A percentile compares a stretch with the other conserved stretches of the same genome.
Conservation (phyloP, 2,888 invertebrate species). For the Auanema freiburgensis region DNA sequence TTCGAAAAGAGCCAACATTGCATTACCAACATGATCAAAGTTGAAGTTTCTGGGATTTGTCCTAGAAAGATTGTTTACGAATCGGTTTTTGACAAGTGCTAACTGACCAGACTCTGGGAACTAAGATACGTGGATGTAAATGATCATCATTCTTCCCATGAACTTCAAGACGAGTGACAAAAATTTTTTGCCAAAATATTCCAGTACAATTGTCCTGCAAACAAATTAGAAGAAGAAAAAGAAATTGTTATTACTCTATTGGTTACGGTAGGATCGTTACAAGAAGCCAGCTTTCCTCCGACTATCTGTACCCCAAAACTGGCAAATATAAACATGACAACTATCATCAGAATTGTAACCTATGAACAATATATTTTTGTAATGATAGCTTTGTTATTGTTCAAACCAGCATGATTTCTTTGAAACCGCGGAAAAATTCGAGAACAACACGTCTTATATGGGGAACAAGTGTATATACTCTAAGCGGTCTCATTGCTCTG, state of each 20-base stretch:
- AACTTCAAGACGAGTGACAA: slow-evolving; percentile 96
- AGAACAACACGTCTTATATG: slow-evolving; percentile 99
- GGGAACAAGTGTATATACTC: slow-evolving; percentile 95
- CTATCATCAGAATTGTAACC: slow-evolving; percentile 91
- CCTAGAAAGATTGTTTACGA: slow-evolving; percentile 71
- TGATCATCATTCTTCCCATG: slow-evolving; percentile 76
- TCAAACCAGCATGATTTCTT: slow-evolving; percentile 88
- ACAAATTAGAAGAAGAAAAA: neutral
- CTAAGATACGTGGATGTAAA: slow-evolving; percentile 79
- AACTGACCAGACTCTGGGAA: slow-evolving; percentile 58
- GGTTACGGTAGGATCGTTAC: slow-evolving; percentile 87
- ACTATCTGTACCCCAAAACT: slow-evolving; percentile 97
- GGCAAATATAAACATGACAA: slow-evolving; percentile 98
- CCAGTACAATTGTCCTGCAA: slow-evolving; percentile 86
- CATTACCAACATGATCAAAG: slow-evolving; percentile 98
- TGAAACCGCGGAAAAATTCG: slow-evolving; percentile 95
- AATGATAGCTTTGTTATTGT: neutral
- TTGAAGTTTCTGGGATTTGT: slow-evolving; percentile 98
- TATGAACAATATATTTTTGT: slow-evolving; percentile 63
- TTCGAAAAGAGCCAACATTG: slow-evolving; percentile 95
- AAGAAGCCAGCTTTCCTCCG: slow-evolving; percentile 90
- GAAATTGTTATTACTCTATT: slow-evolving; percentile 27
- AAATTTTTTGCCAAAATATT: slow-evolving; percentile 89
- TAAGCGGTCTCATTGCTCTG: slow-evolving; percentile 84
- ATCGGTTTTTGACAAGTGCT: neutral